Evolutionary conservation across 2,888 invertebrate genomes (phyloP), one percentile per base, ranked within the genome.

Genomic region (Dinocampus coccinellae): DNA sequence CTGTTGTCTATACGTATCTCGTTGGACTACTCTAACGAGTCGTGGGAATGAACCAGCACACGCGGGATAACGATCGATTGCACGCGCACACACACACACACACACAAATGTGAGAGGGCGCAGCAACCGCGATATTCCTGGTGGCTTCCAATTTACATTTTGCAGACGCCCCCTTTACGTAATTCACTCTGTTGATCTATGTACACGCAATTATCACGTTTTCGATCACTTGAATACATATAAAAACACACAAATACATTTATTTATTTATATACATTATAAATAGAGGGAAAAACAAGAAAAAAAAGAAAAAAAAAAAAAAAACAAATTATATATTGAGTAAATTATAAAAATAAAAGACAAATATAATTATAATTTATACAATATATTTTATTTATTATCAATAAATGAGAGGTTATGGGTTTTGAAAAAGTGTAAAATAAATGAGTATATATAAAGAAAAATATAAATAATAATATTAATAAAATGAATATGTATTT

Each of bases 1-100:
- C 3, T 29, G 7, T 29, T 29, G 29, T 29, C 3, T 29, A 7
- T 29, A 29, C 7, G 29, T 29, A 29, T 29, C 16, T 47, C 16
- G 47, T 47, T 47, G 47, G 47, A 47, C 68, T 57, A 65, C 69
- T 60, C 69, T 72, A 69, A 74, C 74, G 69, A 74, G 63, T 64
- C 74, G 74, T 74, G 74, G 74, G 74, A 74, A 72, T 74, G 57
- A 74, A 34, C 53, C 22, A 69, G 55, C 42, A 62, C 64, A 39
- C 71, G 60, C 69, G 69, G 67, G 66, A 74, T 58, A 69, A 60
- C 72, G 66, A 70, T 72, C 69, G 64, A 47, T 47, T 4, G 36
- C 39, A n/a, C 39, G 36, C 36, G 36, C 36, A 16, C 47, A 16
- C 16, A 10, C 10, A 10, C 4, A 16, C 16, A 42, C 58, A 16